Evolutionary conservation across 2,797 vertebrate genomes (phyloP).

Genomic region (Cichlasoma orientale): DNA sequence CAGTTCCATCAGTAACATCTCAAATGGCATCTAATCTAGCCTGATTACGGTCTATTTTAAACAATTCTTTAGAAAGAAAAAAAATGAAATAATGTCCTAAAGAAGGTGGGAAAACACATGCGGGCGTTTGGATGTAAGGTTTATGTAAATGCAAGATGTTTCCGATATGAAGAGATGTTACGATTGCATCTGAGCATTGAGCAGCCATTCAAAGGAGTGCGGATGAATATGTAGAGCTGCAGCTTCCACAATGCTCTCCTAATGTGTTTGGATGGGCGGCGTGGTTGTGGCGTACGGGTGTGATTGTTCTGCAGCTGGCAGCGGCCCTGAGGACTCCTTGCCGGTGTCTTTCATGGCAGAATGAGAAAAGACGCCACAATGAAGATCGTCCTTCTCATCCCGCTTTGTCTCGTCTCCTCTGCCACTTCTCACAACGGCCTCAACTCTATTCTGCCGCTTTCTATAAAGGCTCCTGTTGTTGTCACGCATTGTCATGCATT

Average conservation of each 20-base stretch:
- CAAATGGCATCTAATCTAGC: slow-evolving; percentile 69
- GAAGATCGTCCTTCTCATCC: slow-evolving; percentile 69
- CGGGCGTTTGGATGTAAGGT: slow-evolving; percentile 37
- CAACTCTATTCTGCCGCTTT: slow-evolving; percentile 64
- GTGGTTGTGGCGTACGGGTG: slow-evolving; percentile 41
- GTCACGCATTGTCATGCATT: slow-evolving; percentile 66
- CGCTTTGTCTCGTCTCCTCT: slow-evolving; percentile 67
- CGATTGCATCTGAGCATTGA: slow-evolving; percentile 42
- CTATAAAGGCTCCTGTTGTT: slow-evolving; percentile 67
- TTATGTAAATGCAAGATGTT: slow-evolving; percentile 65
- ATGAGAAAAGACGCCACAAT: slow-evolving; percentile 66
- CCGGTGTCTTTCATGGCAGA: slow-evolving; percentile 67
- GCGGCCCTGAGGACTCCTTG: slow-evolving; percentile 66
- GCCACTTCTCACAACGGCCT: slow-evolving; percentile 69
- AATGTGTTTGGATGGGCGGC: slow-evolving; percentile 61
- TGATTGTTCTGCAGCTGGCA: slow-evolving; percentile 74
- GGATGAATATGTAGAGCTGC: slow-evolving; percentile 46
- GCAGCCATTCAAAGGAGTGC: slow-evolving; percentile 30
- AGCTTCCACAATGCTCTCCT: slow-evolving; percentile 54
- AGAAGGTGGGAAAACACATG: slow-evolving; percentile 31
- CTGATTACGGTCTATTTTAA: slow-evolving; percentile 68
- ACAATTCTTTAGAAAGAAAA: slow-evolving; percentile 42
- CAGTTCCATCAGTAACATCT: slow-evolving; percentile 54
- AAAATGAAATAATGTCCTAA: slow-evolving; percentile 52
- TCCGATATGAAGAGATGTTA: slow-evolving; percentile 51